Conservation (phyloP, 1,140 invertebrate species). For the Drosophila sechellia region DNA sequence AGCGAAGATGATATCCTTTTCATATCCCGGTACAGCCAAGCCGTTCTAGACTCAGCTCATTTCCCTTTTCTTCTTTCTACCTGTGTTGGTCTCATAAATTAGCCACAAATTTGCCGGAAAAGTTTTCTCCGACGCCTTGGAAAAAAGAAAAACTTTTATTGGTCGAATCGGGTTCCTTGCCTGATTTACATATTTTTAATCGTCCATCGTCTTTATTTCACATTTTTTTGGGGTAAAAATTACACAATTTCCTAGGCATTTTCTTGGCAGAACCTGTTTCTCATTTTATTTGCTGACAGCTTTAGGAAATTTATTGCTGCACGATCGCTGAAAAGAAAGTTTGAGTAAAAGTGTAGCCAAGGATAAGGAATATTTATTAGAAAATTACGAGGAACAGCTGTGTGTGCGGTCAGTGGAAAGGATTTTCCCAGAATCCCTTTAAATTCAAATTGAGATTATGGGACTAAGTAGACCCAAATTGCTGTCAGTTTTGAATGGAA, state of each 20-base stretch:
- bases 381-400: conserved; percentile 19
- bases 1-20: conserved; percentile 24
- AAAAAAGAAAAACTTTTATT: conserved; percentile 36
- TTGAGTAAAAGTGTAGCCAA: conserved; percentile 47
- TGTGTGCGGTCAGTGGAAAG: conserved; percentile 38
- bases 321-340: conserved; percentile 50
- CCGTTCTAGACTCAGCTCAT: conserved; percentile 11
- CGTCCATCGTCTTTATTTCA: conserved; percentile 13
- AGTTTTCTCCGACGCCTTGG: conserved; percentile 29
- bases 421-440: conserved; percentile 36
- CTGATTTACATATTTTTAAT: conserved; percentile 74
- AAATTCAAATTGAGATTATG: conserved; percentile 25
- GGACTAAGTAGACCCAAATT: conserved; percentile 29
- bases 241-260: conserved; percentile 58
- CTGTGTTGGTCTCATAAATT: conserved; percentile 65
- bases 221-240: conserved; percentile 65
- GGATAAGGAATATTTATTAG: conserved; percentile 12
- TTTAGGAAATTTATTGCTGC: conserved; percentile 51
- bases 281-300: conserved; percentile 45
- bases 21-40: conserved; percentile 38
- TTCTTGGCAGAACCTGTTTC: conserved; percentile 57
- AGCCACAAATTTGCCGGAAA: conserved; percentile 82
- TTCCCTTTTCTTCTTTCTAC: neutral
- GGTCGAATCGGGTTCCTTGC: conserved; percentile 6
- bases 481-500: neutral